Percentiles rank a stretch among this genome's conserved stretches.
Conservation (phyloP, 2,888 invertebrate genomes). For the Brachycybe producta region DNA sequence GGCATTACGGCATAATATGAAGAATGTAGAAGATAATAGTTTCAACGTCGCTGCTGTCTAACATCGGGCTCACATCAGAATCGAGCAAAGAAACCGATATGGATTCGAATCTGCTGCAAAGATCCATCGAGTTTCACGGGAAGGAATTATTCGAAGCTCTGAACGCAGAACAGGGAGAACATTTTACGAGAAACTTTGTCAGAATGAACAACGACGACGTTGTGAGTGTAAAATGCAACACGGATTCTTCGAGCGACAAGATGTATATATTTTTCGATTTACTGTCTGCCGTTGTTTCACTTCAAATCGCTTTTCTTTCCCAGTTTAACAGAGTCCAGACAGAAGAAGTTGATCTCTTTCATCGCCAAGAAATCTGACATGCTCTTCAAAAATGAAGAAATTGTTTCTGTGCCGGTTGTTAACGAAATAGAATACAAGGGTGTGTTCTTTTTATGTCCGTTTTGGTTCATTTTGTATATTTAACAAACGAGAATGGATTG, state of each 20-base stretch:
- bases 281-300: not conserved
- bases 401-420: not conserved
- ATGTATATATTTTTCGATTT: too few relatives aligned
- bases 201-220: not conserved
- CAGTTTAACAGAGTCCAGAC: not conserved
- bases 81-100: too few relatives aligned
- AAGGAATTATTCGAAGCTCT: constrained; percentile 8
- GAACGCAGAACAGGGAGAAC: constrained; percentile 8
- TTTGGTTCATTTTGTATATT: not conserved
- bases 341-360: not conserved
- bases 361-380: constrained; percentile 14
- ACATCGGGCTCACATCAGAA: too few relatives aligned
- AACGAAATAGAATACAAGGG: constrained; percentile 9
- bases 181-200: not conserved
- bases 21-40: too few relatives aligned
- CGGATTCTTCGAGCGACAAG: too few relatives aligned
- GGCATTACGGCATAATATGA: too few relatives aligned
- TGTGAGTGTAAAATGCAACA: not conserved
- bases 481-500: not conserved
- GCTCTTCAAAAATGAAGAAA: not conserved
- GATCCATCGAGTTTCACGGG: constrained; percentile 6
- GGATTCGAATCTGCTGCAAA: constrained; percentile 2
- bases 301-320: not conserved
- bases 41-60: too few relatives aligned
- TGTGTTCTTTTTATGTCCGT: not conserved